These are phyloP conservation scores for Syritta pipiens DNA, from an alignment of 2,888 invertebrate species.

Conservation along the genomic window DNA sequence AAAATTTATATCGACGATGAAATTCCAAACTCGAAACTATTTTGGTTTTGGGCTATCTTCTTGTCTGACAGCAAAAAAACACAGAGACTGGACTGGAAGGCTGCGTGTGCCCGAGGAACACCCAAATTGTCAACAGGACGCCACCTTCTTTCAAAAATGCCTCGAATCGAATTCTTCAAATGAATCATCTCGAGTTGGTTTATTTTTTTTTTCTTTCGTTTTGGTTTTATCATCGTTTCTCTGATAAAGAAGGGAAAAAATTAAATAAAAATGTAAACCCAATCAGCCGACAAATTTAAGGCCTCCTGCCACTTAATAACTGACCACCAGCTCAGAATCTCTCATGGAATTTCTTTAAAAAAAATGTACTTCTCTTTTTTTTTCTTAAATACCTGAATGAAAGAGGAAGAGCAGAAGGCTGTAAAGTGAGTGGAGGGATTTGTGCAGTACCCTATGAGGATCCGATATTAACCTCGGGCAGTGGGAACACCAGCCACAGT, in stretches of 20 bases:
- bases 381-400: too few relatives aligned
- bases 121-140: conserved; percentile 65
- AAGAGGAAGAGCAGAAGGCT: not conserved
- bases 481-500: too few relatives aligned
- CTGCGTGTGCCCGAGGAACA: conserved; percentile 45
- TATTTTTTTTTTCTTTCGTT: not conserved
- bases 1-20: not conserved
- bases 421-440: too few relatives aligned
- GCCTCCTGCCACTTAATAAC: conserved; percentile 65
- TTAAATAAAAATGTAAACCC: conserved; percentile 56
- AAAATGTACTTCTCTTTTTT: too few relatives aligned
- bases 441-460: too few relatives aligned
- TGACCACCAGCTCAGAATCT: conserved; percentile 51
- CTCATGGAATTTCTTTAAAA: conserved; percentile 39
- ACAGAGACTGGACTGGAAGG: too few relatives aligned
- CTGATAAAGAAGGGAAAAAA: conserved; percentile 55
- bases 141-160: conserved; percentile 44
- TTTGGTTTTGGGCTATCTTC: conserved; percentile 37
- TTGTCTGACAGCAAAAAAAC: conserved; percentile 10
- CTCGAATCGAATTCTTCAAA: conserved; percentile 50
- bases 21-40: conserved; percentile 20
- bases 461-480: too few relatives aligned
- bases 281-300: conserved; percentile 63
- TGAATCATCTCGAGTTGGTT: conserved; percentile 58
- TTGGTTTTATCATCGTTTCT: conserved; percentile 41